These are phyloP conservation scores for Antennarius maculatus DNA, from an alignment of 2,797 vertebrate species.

Conservation along the genomic window DNA sequence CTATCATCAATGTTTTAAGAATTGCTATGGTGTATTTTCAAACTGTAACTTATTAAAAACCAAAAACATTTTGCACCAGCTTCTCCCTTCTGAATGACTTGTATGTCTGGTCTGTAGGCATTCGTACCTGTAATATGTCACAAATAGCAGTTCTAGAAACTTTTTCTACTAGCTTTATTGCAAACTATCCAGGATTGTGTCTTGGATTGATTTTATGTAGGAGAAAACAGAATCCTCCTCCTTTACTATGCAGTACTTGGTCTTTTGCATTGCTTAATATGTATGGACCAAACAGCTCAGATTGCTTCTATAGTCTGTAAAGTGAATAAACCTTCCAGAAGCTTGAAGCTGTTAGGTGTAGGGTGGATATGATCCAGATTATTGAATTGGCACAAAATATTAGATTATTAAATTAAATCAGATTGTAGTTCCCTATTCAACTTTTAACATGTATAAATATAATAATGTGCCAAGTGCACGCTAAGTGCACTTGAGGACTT, in stretches of 20 bases:
- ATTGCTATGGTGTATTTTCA: slow-evolving; percentile 27
- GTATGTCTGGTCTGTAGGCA: slow-evolving; percentile 40
- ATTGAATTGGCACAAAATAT: slow-evolving; percentile 60
- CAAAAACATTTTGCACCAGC: slow-evolving; percentile 59
- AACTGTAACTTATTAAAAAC: slow-evolving; percentile 59
- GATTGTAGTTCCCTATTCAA: slow-evolving; percentile 39
- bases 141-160: slow-evolving; percentile 33
- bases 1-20: slow-evolving; percentile 39
- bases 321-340: slow-evolving; percentile 23
- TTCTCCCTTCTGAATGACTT: slow-evolving; percentile 54
- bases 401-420: slow-evolving; percentile 56
- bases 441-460: slow-evolving; percentile 80
- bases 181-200: slow-evolving; percentile 48
- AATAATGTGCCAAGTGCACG: slow-evolving; percentile 69
- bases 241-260: slow-evolving; percentile 76
- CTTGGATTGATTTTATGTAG: slow-evolving; percentile 62
- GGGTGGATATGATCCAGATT: slow-evolving; percentile 14
- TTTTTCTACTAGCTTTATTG: slow-evolving; percentile 40
- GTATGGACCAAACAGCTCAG: slow-evolving; percentile 51
- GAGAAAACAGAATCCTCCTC: slow-evolving; percentile 42
- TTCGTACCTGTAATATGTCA: slow-evolving; percentile 39
- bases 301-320: slow-evolving; percentile 47
- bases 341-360: slow-evolving; percentile 38
- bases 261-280: slow-evolving; percentile 53
- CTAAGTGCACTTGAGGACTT: slow-evolving; percentile 71